Evolutionary conservation across 2,113 vertebrate species (phyloP), one percentile per base, ranked within the genome.

Genomic region (Hippocampus mohnikei): DNA sequence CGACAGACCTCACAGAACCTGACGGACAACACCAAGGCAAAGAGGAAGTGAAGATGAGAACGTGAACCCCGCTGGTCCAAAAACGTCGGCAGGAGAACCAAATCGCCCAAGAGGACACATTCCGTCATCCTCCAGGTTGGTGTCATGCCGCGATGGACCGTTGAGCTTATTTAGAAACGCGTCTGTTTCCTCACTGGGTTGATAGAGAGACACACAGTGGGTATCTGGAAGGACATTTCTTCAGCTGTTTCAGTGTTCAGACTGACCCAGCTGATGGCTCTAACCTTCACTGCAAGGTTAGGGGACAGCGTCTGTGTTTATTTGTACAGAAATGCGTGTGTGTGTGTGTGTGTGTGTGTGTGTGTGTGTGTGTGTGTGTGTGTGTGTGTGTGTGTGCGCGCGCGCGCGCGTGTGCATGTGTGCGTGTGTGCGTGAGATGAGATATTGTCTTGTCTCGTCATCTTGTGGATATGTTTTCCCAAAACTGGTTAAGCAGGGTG

Each of bases 231-330:
- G 87, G 88, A 84, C 85, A 85, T 90, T 89, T 91, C 85, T 89
- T 88, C 89, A 89, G 88, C 89, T 91, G 89, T 87, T 81, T 81
- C 77, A 71, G 74, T 78, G 85, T 73, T 85, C 85, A 74, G 70
- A 71, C 66, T 85, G 83, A 87, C 83, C 84, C 85, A 78, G 80
- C 81, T 83, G 83, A 87, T 84, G 76, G 83, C 81, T 77, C 63
- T 87, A 88, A 91, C 89, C 88, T 91, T 91, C 86, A 89, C 77
- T 77, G 48, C 86, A 91, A 91, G 90, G 90, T 91, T 86, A 83
- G 62, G 58, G 72, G 72, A 85, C 21, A 20, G 72, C 67, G 69
- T 78, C 88, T 83, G 58, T 85, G 83, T 90, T 87, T 91, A 79
- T 90, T 85, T 91, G 83, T 82, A 58, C 83, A 41, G 27, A 74